phyloP scores from a whole-genome alignment of 2,113 vertebrate species.

The Zosterops lateralis region DNA sequence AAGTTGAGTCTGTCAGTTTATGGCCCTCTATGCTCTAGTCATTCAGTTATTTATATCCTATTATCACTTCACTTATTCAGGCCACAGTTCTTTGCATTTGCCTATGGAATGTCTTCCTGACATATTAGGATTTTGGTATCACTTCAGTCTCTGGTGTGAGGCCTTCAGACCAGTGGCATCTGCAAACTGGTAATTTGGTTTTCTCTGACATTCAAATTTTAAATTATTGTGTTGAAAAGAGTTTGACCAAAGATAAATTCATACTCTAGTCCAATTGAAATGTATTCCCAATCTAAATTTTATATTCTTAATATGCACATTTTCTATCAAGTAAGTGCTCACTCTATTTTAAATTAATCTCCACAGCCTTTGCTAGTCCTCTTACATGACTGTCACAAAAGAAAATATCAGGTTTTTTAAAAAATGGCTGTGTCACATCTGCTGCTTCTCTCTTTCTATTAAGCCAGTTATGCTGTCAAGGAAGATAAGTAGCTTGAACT shows the following conservation, averaged over 20 bases:
- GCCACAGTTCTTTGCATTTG: background rate
- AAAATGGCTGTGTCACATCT: background rate
- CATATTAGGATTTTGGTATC: background rate
- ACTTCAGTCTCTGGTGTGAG: background rate
- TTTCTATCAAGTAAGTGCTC: background rate
- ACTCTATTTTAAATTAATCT: background rate
- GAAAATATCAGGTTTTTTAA: fast-evolving
- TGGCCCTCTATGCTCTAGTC: background rate
- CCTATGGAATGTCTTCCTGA: background rate
- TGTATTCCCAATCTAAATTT: background rate
- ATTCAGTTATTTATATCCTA: background rate
- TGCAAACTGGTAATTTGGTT: background rate
- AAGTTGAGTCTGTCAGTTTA: background rate
- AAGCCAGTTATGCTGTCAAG: background rate
- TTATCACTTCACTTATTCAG: background rate
- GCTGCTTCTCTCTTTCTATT: background rate
- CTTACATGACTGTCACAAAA: background rate
- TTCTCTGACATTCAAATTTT: background rate
- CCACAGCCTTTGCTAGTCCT: background rate
- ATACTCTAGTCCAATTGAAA: background rate
- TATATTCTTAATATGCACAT: background rate
- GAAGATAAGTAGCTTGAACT: background rate
- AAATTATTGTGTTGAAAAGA: background rate
- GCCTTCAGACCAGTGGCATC: background rate
- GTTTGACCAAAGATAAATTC: background rate